A percentile compares a stretch with the other conserved stretches of the same genome.
Evolutionary conservation across 2,797 vertebrate genomes (phyloP).

Genomic region (Erpetoichthys calabaricus): DNA sequence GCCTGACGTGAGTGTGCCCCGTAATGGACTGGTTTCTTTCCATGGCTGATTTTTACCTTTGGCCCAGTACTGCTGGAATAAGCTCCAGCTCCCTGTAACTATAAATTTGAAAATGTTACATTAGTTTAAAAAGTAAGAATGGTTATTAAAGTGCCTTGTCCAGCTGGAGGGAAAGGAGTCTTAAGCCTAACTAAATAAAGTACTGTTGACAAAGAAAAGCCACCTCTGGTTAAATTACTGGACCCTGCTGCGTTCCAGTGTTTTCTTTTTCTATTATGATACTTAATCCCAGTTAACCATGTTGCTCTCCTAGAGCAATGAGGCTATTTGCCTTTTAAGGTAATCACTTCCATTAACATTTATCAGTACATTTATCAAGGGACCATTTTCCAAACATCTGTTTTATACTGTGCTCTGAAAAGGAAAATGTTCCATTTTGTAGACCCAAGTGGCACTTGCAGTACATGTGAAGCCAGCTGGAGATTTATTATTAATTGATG

Average conservation of each 20-base stretch:
- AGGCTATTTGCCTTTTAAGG: conserved; percentile 46
- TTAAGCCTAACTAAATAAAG: too few relatives aligned
- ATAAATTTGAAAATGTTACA: too few relatives aligned
- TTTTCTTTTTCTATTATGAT: conserved; percentile 16
- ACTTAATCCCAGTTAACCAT: conserved; percentile 21
- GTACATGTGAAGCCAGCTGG: conserved; percentile 21
- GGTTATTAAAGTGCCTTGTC: too few relatives aligned
- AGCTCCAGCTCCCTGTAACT: too few relatives aligned
- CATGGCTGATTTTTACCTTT: too few relatives aligned
- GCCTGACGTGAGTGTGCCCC: too few relatives aligned
- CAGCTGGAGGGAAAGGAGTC: too few relatives aligned
- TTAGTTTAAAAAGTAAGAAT: too few relatives aligned
- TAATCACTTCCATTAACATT: conserved; percentile 59
- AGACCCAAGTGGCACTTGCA: conserved; percentile 21
- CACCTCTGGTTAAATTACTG: too few relatives aligned
- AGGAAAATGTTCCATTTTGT: conserved; percentile 31
- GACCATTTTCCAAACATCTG: conserved; percentile 52
- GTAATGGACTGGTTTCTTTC: too few relatives aligned
- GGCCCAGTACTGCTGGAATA: too few relatives aligned
- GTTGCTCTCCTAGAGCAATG: conserved; percentile 22
- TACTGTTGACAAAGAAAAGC: too few relatives aligned
- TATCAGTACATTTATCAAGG: conserved; percentile 42
- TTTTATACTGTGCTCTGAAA: conserved; percentile 39
- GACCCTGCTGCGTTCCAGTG: conserved; percentile 11
- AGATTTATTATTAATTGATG: conserved; percentile 40